Conservation (phyloP, 2,113 vertebrate species). For the Cyphomyrus discorhynchus region DNA sequence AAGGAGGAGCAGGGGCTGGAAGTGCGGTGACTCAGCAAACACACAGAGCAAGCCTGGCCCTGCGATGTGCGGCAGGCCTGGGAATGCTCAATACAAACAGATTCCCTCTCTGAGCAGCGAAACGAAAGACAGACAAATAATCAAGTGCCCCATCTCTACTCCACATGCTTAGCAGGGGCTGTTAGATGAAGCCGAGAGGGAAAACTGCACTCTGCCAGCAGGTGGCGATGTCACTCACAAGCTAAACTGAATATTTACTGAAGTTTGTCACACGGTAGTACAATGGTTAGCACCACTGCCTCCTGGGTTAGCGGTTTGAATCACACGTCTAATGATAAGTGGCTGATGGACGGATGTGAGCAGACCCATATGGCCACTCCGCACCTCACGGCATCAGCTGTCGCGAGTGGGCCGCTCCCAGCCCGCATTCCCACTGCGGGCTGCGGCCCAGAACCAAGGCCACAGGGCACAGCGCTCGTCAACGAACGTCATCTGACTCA, state of each 20-base stretch:
- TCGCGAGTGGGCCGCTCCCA: not conserved
- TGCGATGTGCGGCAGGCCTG: not conserved
- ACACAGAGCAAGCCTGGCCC: constrained; percentile 13
- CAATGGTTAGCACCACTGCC: not conserved
- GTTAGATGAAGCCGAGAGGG: not conserved
- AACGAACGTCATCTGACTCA: not conserved
- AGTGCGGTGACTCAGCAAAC: constrained; percentile 37
- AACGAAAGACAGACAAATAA: not conserved
- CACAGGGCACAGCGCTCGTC: not conserved
- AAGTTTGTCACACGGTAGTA: not conserved
- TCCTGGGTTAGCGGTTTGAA: not conserved
- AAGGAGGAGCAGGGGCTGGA: not conserved
- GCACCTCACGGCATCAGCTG: not conserved
- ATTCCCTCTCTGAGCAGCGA: not conserved
- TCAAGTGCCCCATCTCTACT: not conserved
- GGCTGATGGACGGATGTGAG: not conserved
- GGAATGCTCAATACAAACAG: not conserved
- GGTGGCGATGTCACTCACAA: not conserved
- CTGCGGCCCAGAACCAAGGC: not conserved
- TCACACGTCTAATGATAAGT: not conserved
- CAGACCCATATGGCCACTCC: not conserved
- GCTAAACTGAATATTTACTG: not conserved
- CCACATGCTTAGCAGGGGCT: not conserved
- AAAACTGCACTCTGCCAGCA: not conserved
- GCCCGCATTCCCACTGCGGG: not conserved